Evolutionary conservation across 2,797 vertebrate genomes (phyloP).

Genomic region (Syngnathus rostellatus): DNA sequence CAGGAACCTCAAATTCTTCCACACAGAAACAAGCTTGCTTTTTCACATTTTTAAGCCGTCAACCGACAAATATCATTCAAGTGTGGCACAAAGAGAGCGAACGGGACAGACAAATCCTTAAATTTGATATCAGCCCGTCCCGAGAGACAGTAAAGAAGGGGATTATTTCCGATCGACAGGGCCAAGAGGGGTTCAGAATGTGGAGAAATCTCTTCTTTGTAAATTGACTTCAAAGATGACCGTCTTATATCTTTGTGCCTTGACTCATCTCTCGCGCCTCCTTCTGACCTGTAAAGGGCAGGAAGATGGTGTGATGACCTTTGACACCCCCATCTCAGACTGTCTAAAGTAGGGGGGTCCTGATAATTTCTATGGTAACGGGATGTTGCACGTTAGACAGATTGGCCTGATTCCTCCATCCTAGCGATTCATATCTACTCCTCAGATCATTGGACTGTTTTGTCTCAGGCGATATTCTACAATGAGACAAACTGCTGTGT

Average conservation of each 20-base stretch:
- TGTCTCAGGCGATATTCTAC: not conserved
- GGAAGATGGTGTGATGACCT: slow-evolving; percentile 62
- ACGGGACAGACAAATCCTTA: slow-evolving; percentile 34
- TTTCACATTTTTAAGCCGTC: not conserved
- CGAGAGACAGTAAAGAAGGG: slow-evolving; percentile 41
- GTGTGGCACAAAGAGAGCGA: slow-evolving; percentile 10
- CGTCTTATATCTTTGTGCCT: slow-evolving; percentile 61
- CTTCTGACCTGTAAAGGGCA: slow-evolving; percentile 72
- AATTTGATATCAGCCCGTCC: slow-evolving; percentile 40
- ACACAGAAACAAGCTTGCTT: not conserved
- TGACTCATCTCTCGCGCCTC: slow-evolving; percentile 19
- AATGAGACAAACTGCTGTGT: not conserved
- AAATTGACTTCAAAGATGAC: slow-evolving; percentile 77
- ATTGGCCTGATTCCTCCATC: slow-evolving; percentile 44
- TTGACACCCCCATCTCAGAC: slow-evolving; percentile 52
- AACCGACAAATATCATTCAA: not conserved
- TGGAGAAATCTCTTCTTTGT: slow-evolving; percentile 67
- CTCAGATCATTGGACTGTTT: slow-evolving; percentile 14
- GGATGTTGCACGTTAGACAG: slow-evolving; percentile 33
- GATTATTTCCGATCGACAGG: slow-evolving; percentile 50
- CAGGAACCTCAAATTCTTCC: not conserved
- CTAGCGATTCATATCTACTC: slow-evolving; percentile 40
- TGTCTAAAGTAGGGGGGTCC: slow-evolving; percentile 32
- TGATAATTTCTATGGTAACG: slow-evolving; percentile 74
- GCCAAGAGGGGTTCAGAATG: slow-evolving; percentile 53